These are phyloP conservation scores for Scaptomyza graminum DNA, from an alignment of 1,140 invertebrate genomes.

Conservation along the genomic window DNA sequence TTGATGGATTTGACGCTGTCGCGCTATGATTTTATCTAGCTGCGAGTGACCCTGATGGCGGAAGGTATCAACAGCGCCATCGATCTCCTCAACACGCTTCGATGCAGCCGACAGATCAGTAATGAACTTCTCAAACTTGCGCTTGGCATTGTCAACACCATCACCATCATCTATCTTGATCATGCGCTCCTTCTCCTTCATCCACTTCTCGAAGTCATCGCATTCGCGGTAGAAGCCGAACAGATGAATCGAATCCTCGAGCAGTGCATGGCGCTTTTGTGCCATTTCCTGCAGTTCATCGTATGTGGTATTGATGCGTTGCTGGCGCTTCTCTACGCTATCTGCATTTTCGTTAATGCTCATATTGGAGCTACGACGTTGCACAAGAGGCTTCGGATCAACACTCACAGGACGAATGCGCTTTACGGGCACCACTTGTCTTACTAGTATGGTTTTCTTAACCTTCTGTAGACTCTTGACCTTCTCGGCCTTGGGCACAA, in stretches of 20 bases:
- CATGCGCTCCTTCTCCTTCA: slow-evolving; percentile 96
- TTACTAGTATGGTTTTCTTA: slow-evolving; percentile 94
- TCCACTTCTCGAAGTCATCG: slow-evolving; percentile 99
- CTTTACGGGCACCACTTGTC: slow-evolving; percentile 91
- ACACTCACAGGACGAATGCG: slow-evolving; percentile 86
- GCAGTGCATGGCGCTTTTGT: slow-evolving; percentile 89
- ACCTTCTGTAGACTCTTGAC: slow-evolving; percentile 92
- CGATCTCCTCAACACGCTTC: slow-evolving; percentile 94
- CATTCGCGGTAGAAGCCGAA: slow-evolving; percentile 98
- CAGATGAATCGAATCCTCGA: slow-evolving; percentile 96
- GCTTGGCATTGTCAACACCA: slow-evolving; percentile 96
- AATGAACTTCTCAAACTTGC: slow-evolving; percentile 98
- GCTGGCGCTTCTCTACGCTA: slow-evolving; percentile 92
- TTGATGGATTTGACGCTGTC: slow-evolving; percentile 93
- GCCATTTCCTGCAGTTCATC: slow-evolving; percentile 92
- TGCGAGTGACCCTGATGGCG: slow-evolving; percentile 94
- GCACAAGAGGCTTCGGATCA: slow-evolving; percentile 83
- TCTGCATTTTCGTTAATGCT: slow-evolving; percentile 85
- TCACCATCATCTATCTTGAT: slow-evolving; percentile 91
- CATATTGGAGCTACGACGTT: slow-evolving; percentile 80
- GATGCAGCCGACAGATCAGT: slow-evolving; percentile 97
- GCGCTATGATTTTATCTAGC: slow-evolving; percentile 91
- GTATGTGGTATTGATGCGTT: slow-evolving; percentile 92
- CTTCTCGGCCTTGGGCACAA: slow-evolving; percentile 92
- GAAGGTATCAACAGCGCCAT: slow-evolving; percentile 94